These are phyloP conservation scores for Bombyx huttoni DNA, from an alignment of 2,888 invertebrate species.

Conservation along the genomic window DNA sequence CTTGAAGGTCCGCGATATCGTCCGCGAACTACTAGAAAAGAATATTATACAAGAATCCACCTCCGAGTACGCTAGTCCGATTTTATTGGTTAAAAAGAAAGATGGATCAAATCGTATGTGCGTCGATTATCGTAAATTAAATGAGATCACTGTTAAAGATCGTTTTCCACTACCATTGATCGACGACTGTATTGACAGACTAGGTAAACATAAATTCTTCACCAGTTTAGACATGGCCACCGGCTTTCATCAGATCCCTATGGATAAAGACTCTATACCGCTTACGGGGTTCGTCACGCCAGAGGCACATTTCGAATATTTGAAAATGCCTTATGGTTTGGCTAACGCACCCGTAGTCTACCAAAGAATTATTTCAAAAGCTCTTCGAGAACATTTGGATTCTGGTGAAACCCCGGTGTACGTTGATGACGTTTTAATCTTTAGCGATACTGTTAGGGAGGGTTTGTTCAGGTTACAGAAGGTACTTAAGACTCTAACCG, in stretches of 20 bases:
- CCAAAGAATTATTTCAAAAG: conserved; percentile 8
- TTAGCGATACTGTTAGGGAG: not conserved
- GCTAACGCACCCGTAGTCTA: conserved; percentile 9
- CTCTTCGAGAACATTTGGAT: conserved; percentile 1
- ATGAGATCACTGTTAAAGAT: no score
- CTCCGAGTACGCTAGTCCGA: no score
- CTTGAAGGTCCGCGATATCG: no score
- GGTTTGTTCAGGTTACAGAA: not conserved
- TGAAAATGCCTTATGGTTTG: not conserved
- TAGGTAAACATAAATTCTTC: no score
- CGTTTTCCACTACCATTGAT: no score
- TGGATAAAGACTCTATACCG: conserved; percentile 6
- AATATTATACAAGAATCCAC: no score
- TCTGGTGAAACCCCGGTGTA: conserved; percentile 6
- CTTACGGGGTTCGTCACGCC: conserved; percentile 10
- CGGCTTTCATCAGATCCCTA: conserved; percentile 10
- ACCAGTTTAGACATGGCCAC: conserved; percentile 13
- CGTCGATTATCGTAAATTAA: no score
- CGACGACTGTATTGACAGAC: no score
- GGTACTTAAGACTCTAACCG: conserved; percentile 1
- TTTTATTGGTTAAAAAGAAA: no score
- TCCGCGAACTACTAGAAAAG: no score
- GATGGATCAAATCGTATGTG: no score
- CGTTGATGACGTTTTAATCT: conserved; percentile 9
- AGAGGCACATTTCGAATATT: conserved; percentile 8